Conservation (phyloP, 2,888 invertebrate genomes). For the Epinotia nisella region DNA sequence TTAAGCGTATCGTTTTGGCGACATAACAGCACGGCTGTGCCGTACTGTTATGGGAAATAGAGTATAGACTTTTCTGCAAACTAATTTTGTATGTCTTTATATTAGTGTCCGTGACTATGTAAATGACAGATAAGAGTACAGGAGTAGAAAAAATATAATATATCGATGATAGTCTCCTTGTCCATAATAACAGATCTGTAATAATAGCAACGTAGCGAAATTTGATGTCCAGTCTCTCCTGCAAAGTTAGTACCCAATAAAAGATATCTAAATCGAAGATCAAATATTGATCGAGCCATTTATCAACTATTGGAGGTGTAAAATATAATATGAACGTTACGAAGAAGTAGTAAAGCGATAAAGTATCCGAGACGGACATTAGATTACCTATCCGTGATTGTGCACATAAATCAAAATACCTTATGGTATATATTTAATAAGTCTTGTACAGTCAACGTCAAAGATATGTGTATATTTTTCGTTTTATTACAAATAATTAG, state of each 20-base stretch:
- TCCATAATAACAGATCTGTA: neutral
- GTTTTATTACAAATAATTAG: too few relatives aligned
- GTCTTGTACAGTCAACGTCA: too few relatives aligned
- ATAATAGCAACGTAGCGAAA: slow-evolving; percentile 3
- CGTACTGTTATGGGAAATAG: too few relatives aligned
- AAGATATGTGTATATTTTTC: too few relatives aligned
- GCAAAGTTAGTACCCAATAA: slow-evolving; percentile 23
- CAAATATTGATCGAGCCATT: slow-evolving; percentile 31
- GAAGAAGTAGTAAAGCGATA: slow-evolving; percentile 9
- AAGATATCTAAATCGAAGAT: slow-evolving; percentile 24
- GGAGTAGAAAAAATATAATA: too few relatives aligned
- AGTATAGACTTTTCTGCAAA: too few relatives aligned
- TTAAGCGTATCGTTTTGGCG: too few relatives aligned
- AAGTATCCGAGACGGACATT: neutral
- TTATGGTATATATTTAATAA: neutral
- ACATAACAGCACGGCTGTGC: too few relatives aligned
- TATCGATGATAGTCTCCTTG: neutral
- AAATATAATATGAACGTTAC: slow-evolving; percentile 23
- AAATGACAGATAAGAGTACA: too few relatives aligned
- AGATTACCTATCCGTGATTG: neutral
- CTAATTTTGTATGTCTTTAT: too few relatives aligned
- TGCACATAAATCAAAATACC: slow-evolving; percentile 2
- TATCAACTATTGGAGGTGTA: slow-evolving; percentile 12
- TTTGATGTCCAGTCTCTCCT: slow-evolving; percentile 3
- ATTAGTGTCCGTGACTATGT: too few relatives aligned